These are phyloP conservation scores for Stegophylla sp. DNA, from an alignment of 2,888 invertebrate species.

Conservation along the genomic window DNA sequence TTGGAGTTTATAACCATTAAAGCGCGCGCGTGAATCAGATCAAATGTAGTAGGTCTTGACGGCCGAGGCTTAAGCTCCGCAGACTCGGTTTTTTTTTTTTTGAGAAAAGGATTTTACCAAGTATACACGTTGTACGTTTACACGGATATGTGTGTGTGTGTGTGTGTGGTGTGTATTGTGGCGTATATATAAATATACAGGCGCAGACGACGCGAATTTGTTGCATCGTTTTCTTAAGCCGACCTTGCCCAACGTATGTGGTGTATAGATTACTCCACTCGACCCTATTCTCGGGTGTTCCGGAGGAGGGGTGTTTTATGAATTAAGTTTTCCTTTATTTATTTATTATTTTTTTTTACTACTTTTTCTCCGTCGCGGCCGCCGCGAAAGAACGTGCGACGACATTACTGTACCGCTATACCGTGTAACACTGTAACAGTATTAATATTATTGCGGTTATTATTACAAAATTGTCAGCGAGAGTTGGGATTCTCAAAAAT, in stretches of 20 bases:
- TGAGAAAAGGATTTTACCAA: too few relatives aligned
- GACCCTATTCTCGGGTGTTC: slow-evolving; percentile 26
- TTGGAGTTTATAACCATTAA: too few relatives aligned
- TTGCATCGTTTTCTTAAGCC: slow-evolving; percentile 20
- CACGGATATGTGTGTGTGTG: too few relatives aligned
- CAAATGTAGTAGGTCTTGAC: too few relatives aligned
- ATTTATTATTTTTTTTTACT: background rate
- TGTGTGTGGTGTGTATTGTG: too few relatives aligned
- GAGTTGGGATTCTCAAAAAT: background rate
- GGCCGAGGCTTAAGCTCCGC: too few relatives aligned
- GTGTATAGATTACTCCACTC: slow-evolving; percentile 6
- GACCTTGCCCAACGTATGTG: slow-evolving; percentile 29
- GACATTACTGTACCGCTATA: background rate
- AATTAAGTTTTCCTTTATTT: background rate
- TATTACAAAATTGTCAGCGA: background rate
- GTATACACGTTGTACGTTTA: too few relatives aligned
- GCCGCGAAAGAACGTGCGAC: background rate
- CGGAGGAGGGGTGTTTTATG: background rate
- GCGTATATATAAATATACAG: too few relatives aligned
- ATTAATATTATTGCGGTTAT: background rate
- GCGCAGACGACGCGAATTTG: slow-evolving; percentile 4
- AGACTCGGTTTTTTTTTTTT: too few relatives aligned
- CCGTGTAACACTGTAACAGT: background rate
- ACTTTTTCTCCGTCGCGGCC: too few relatives aligned
- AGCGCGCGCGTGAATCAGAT: too few relatives aligned